phyloP scores from a whole-genome alignment of 2,113 vertebrate genomes.

The Xiphias gladius region DNA sequence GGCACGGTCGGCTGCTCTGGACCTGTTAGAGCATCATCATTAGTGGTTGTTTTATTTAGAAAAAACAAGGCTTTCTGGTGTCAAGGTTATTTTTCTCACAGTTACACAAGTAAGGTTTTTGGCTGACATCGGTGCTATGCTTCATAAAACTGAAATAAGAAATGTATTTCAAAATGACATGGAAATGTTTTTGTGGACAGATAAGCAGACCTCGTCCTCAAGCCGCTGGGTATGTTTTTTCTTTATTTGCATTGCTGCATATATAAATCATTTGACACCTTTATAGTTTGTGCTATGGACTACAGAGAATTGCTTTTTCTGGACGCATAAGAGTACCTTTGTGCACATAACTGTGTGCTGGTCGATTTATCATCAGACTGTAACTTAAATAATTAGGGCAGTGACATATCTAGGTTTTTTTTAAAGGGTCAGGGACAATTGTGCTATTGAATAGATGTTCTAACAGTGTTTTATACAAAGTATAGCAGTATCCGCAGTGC shows the following conservation, averaged over 20 bases:
- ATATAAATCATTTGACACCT: constrained; percentile 77
- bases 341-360: constrained; percentile 64
- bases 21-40: constrained; percentile 52
- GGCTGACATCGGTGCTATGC: constrained; percentile 19
- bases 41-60: constrained; percentile 56
- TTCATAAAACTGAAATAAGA: constrained; percentile 49
- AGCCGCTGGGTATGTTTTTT: constrained; percentile 63
- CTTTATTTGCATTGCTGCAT: constrained; percentile 74
- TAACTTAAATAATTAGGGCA: constrained; percentile 78
- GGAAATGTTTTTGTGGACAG: constrained; percentile 59
- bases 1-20: constrained; percentile 45
- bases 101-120: constrained; percentile 24
- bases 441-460: constrained; percentile 62
- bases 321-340: constrained; percentile 66
- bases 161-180: constrained; percentile 57
- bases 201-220: constrained; percentile 64
- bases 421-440: constrained; percentile 57
- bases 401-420: constrained; percentile 72
- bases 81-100: constrained; percentile 38
- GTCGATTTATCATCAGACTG: constrained; percentile 72
- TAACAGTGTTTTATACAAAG: constrained; percentile 50
- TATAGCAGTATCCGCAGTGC: not conserved
- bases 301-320: constrained; percentile 79
- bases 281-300: constrained; percentile 72
- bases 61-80: constrained; percentile 8